These are phyloP conservation scores for western clawed frog (Xenopus tropicalis) DNA, from an alignment of 2,113 vertebrate genomes.

Conservation along the genomic window DNA sequence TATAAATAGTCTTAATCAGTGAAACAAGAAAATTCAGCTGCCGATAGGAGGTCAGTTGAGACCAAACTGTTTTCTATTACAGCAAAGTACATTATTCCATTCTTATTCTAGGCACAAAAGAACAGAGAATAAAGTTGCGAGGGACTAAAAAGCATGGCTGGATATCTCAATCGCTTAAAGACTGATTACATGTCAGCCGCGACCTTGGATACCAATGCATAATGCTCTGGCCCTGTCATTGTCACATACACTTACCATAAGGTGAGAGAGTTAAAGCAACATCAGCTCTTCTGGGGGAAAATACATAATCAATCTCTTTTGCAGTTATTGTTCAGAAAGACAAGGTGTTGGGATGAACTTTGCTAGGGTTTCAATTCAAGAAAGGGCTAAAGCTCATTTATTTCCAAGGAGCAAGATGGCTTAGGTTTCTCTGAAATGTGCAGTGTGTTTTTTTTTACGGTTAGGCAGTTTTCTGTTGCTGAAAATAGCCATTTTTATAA, in stretches of 20 bases:
- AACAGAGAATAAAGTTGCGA: background rate
- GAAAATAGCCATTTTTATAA: no score
- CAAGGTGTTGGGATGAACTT: slow-evolving; percentile 1
- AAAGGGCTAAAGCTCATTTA: slow-evolving; percentile 11
- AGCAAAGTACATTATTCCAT: background rate
- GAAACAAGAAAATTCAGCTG: no score
- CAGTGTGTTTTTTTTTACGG: no score
- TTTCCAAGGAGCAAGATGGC: background rate
- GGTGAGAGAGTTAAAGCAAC: slow-evolving; percentile 32
- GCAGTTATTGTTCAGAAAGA: slow-evolving; percentile 27
- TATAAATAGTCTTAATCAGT: no score
- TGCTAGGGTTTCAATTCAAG: slow-evolving; percentile 13
- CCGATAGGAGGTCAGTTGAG: no score
- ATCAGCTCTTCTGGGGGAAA: slow-evolving; percentile 38
- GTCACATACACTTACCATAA: slow-evolving; percentile 40
- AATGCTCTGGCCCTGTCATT: slow-evolving; percentile 24
- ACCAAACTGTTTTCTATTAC: background rate
- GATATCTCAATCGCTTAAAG: slow-evolving; percentile 17
- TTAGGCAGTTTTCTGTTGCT: no score
- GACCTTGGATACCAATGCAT: slow-evolving; percentile 34
- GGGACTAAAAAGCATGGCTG: background rate
- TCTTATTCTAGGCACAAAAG: slow-evolving; percentile 2
- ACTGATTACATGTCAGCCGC: slow-evolving; percentile 9
- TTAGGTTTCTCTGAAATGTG: no score
- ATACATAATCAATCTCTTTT: slow-evolving; percentile 35